Conservation (phyloP, 2,113 vertebrate species). For the Gavialis gangeticus region DNA sequence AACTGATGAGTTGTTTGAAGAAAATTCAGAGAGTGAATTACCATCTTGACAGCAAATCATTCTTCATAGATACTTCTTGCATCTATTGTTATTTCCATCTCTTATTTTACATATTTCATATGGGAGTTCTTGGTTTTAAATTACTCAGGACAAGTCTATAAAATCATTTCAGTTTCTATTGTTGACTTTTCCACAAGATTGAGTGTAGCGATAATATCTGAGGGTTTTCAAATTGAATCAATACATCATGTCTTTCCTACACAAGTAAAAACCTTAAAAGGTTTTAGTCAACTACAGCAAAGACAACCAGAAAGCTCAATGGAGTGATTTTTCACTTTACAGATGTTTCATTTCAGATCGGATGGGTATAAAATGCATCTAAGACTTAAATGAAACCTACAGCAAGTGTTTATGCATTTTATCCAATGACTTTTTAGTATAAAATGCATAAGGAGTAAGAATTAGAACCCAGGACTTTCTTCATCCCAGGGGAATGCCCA, state of each 20-base stretch:
- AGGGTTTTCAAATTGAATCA: conserved; percentile 52
- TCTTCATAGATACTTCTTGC: background rate
- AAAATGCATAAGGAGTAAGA: too few relatives aligned
- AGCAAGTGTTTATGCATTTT: too few relatives aligned
- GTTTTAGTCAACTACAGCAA: background rate
- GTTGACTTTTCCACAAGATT: conserved; percentile 65
- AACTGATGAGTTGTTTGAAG: background rate
- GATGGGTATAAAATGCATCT: background rate
- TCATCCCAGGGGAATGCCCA: background rate
- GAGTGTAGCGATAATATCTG: conserved; percentile 56
- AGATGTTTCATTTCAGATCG: background rate
- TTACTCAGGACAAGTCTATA: background rate
- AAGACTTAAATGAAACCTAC: background rate
- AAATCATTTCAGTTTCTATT: conserved; percentile 15
- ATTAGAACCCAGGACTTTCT: background rate
- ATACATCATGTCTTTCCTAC: background rate
- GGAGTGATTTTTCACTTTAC: background rate
- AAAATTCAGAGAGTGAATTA: background rate
- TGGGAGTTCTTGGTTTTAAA: background rate
- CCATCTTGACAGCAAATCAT: background rate
- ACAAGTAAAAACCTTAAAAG: conserved; percentile 16
- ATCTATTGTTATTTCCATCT: background rate
- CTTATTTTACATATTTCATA: background rate
- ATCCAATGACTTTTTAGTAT: too few relatives aligned
- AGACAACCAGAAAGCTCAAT: background rate